phyloP scores from a whole-genome alignment of 2,113 vertebrate genomes.

The Acrocephalus kingi region DNA sequence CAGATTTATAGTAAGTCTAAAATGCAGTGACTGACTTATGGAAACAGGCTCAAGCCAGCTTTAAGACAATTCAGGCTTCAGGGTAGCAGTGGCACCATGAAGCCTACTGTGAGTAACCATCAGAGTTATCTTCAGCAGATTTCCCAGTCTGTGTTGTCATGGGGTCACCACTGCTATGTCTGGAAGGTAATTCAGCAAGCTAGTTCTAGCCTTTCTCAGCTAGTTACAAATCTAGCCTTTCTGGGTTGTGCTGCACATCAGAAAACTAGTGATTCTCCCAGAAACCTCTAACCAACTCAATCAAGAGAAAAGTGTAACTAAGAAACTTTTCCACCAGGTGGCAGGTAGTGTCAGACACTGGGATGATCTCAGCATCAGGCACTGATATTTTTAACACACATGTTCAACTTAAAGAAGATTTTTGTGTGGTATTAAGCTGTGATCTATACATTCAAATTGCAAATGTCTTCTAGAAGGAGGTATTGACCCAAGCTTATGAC shows the following conservation, averaged over 20 bases:
- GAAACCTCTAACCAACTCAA: not conserved
- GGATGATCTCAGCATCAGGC: not conserved
- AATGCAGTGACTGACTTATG: not conserved
- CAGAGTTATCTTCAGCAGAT: not conserved
- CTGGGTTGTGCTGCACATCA: not conserved
- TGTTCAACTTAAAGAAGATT: not conserved
- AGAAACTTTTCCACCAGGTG: conserved; percentile 1
- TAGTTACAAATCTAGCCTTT: not conserved
- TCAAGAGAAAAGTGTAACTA: not conserved
- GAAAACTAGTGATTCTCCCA: not conserved
- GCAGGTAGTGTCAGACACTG: not conserved
- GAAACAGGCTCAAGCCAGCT: not conserved
- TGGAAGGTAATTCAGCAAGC: not conserved
- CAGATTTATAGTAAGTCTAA: not conserved
- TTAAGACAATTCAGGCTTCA: not conserved
- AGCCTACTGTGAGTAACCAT: not conserved
- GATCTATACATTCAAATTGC: fast-evolving
- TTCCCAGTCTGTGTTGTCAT: not conserved
- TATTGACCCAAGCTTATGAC: not conserved
- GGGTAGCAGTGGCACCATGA: not conserved
- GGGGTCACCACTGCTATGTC: not conserved
- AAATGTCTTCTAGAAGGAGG: not conserved
- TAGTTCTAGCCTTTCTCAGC: not conserved
- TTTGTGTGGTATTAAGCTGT: not conserved
- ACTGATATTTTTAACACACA: not conserved